Evolutionary conservation across 2,113 vertebrate genomes (phyloP), one percentile per base, ranked within the genome.

Genomic region (Pygoscelis antarcticus): DNA sequence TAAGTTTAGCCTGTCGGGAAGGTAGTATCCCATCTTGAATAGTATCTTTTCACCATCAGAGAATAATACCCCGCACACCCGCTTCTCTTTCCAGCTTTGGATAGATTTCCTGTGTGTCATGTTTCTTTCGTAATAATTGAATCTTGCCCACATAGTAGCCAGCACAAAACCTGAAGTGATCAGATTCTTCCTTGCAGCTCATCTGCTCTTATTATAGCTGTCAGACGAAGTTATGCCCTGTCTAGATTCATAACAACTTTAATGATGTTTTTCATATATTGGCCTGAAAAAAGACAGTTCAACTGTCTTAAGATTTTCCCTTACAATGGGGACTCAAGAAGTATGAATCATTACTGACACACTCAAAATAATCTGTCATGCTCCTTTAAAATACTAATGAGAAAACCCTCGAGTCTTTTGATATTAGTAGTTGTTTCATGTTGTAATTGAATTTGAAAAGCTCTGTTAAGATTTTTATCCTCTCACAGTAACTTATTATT

Each of bases 391-490:
- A 87, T 76, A 87, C 62, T 93, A 72, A 96, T 74, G 60, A 94
- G 83, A 87, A 95, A 93, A 79, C 69, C 87, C 87, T 84, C 25
- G 38, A 93, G 74, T 87, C 64, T 88, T 96, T 81, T 90, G 80
- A 81, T 86, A 87, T 81, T 75, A 86, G 46, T 81, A 77, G 79
- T 94, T 93, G 64, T 68, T 97, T 90, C 46, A 61, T 89, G 58
- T 78, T 80, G 82, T 96, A 97, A 97, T 94, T 97, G 92, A 97
- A 97, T 93, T 90, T 97, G 93, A 96, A 96, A 97, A 96, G 52
- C 77, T 87, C 77, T 93, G 80, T 89, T 89, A 92, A 96, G 90
- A 89, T 95, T 96, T 95, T 89, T 95, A 92, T 95, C 93, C 47
- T 81, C 70, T 96, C 90, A 87, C 44, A 87, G 74, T 66, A 94